Conservation (phyloP, 2,888 invertebrate species). For the Torymus tubicola region DNA sequence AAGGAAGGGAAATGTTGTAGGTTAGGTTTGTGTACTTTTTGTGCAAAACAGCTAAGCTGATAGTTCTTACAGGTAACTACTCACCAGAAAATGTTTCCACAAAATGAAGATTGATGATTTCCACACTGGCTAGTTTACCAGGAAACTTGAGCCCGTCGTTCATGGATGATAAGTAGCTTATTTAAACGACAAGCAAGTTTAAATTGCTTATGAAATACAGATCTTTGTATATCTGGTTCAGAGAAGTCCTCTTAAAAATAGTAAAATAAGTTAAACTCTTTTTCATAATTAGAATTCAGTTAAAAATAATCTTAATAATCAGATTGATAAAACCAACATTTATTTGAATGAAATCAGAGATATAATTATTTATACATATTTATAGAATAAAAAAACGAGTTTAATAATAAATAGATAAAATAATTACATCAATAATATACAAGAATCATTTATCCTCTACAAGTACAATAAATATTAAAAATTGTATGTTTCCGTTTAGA, state of each 20-base stretch:
- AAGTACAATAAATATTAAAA: background rate
- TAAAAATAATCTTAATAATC: background rate
- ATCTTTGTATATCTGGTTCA: constrained; percentile 89
- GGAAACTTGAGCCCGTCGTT: constrained; percentile 94
- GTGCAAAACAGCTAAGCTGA: no score
- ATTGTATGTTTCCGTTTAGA: no score
- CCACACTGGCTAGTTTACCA: no score
- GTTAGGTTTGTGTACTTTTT: no score
- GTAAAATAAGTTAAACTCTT: background rate
- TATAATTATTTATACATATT: background rate
- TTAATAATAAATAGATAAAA: background rate
- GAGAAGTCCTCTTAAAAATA: constrained; percentile 84
- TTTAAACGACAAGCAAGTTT: constrained; percentile 90
- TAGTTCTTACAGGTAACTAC: no score
- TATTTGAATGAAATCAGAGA: background rate
- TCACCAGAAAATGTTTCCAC: no score
- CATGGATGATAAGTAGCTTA: constrained; percentile 93
- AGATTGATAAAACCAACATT: background rate
- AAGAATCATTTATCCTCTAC: background rate
- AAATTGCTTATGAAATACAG: constrained; percentile 92
- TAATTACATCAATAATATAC: background rate
- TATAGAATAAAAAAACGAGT: background rate
- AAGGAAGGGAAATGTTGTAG: no score
- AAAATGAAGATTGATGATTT: no score
- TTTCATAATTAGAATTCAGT: background rate